Evolutionary conservation across 2,888 invertebrate species (phyloP), one percentile per base, ranked within the genome.

Genomic region (Oscheius myriophilus): DNA sequence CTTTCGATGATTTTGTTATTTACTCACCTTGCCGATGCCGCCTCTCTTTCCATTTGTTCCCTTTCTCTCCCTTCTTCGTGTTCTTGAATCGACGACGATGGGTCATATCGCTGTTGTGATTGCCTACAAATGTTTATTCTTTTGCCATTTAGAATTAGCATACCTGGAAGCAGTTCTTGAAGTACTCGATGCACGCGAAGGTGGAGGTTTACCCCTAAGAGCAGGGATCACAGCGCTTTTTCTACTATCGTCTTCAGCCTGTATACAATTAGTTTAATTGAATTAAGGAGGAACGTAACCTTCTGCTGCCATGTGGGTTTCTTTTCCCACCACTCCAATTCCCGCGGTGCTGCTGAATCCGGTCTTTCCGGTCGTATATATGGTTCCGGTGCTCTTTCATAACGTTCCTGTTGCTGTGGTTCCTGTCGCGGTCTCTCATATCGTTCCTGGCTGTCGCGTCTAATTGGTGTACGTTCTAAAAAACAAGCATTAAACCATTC

Each of bases 241-340:
- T 1, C 73, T 62, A 16, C 63, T 69, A 16, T 52, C 64, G 7
- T 62, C 67, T 49, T 33, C 14, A 46, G 52, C 18, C 42, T 41
- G 33, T 21, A n/a, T n/a, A 46, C 12, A 45, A 45, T 12, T 59
- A 43, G 7, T 43, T 6, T n/a, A 43, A 43, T 45, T 2, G 0
- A 21, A 7, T 42, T 26, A 23, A 25, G 26, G 14, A 57, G 7
- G 16, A 3, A 7, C 11, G 3, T 57, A 6, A 73, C 75, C 73
- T 69, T 70, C 25, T 75, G 68, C 59, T 75, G 70, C 73, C 73
- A 75, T 14, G 72, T 69, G 1, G 76, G 75, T 45, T 79, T 79
- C 69, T 78, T 80, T 67, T 81, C 79, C 81, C 81, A 81, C 81
- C 81, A 81, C 52, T 81, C 80, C 12, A 71, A 41, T 67, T 71